Conservation (phyloP, 2,797 vertebrate genomes). For the Podargus strigoides region DNA sequence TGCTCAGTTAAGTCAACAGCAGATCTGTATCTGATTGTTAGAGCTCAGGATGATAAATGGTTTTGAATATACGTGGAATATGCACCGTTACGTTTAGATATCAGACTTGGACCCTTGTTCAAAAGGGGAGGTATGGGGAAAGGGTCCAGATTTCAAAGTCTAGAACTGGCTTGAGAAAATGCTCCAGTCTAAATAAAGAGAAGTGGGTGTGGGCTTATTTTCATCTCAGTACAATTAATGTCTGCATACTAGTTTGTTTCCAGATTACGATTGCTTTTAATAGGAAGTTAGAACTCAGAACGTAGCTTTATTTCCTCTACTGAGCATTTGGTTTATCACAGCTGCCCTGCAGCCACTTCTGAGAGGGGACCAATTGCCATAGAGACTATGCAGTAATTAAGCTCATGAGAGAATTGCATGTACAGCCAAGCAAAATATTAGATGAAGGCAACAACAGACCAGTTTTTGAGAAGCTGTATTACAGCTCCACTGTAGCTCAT, state of each 20-base stretch:
- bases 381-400: slow-evolving; percentile 16
- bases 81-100: not conserved
- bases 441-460: not conserved
- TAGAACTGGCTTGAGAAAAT: not conserved
- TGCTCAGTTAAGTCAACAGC: not conserved
- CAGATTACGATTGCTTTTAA: not conserved
- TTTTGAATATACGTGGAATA: not conserved
- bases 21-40: not conserved
- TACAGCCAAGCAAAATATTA: not conserved
- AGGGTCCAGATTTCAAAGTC: not conserved
- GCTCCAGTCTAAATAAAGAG: not conserved
- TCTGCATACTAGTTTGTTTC: not conserved
- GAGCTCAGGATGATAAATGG: not conserved
- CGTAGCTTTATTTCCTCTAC: not conserved
- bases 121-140: not conserved
- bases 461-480: not conserved
- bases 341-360: slow-evolving; percentile 19
- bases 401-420: not conserved
- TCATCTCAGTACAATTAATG: not conserved
- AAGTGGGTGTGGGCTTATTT: not conserved
- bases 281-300: not conserved
- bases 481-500: not conserved
- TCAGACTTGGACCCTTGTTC: not conserved
- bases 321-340: not conserved
- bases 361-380: slow-evolving; percentile 8